phyloP scores from a whole-genome alignment of 2,797 vertebrate species.

The Karalla daura region DNA sequence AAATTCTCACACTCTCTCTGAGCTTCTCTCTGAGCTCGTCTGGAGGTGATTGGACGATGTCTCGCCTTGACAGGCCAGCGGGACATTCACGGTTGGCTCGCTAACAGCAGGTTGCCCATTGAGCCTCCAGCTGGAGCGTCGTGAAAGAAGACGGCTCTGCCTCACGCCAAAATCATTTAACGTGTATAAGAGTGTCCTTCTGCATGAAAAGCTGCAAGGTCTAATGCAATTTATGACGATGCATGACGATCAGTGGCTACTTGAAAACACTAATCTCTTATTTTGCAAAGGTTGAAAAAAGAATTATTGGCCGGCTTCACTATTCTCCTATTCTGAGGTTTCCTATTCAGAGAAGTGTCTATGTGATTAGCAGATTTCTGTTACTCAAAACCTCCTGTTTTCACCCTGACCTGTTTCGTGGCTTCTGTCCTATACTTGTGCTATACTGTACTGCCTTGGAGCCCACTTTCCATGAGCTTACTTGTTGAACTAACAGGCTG shows the following conservation, averaged over 20 bases:
- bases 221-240: neutral
- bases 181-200: neutral
- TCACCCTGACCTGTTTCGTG: neutral
- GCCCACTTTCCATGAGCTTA: neutral
- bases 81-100: conserved; percentile 49
- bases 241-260: neutral
- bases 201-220: neutral
- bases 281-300: neutral
- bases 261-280: neutral
- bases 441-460: no score
- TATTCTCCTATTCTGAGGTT: neutral
- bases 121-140: neutral
- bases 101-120: conserved; percentile 52
- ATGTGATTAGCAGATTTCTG: neutral
- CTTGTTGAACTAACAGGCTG: neutral
- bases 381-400: neutral
- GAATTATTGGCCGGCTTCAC: neutral
- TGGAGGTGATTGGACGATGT: conserved; percentile 38
- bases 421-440: neutral
- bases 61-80: conserved; percentile 60
- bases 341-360: neutral
- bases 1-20: conserved; percentile 3
- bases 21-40: conserved; percentile 30
- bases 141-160: neutral
- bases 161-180: conserved; percentile 5